Evolutionary conservation across 2,888 invertebrate species (phyloP).

Genomic region (Cetonia aurata): DNA sequence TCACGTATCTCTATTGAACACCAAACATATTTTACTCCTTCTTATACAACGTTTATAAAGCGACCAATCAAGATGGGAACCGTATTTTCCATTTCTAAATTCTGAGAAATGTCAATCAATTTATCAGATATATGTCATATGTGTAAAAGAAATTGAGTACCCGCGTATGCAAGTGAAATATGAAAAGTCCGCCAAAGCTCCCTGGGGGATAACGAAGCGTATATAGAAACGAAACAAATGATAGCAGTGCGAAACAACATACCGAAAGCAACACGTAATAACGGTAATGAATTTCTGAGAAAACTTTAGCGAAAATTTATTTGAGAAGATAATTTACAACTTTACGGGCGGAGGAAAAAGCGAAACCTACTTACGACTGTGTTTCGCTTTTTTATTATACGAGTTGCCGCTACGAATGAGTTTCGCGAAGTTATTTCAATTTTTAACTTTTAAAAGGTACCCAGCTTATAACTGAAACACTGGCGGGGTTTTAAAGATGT

Average conservation of each 20-base stretch:
- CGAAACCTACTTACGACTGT: constrained; percentile 24
- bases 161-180: constrained; percentile 14
- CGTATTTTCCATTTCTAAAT: too few species aligned
- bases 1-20: too few species aligned
- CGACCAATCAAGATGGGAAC: too few species aligned
- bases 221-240: constrained; percentile 33
- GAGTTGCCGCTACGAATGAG: too few species aligned
- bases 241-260: constrained; percentile 26
- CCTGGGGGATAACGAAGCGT: neutral
- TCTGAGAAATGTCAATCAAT: too few species aligned
- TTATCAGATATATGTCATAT: neutral
- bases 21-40: too few species aligned
- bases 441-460: constrained; percentile 6
- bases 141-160: constrained; percentile 1
- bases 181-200: neutral
- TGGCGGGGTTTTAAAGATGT: too few species aligned
- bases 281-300: constrained; percentile 38
- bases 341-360: constrained; percentile 5
- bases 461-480: too few species aligned
- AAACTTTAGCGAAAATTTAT: constrained; percentile 39
- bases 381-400: constrained; percentile 16
- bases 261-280: constrained; percentile 39
- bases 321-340: constrained; percentile 35
- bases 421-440: constrained; percentile 1
- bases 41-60: too few species aligned